Conservation (phyloP, 23 tunicate species). For the Ascidia mentula region DNA sequence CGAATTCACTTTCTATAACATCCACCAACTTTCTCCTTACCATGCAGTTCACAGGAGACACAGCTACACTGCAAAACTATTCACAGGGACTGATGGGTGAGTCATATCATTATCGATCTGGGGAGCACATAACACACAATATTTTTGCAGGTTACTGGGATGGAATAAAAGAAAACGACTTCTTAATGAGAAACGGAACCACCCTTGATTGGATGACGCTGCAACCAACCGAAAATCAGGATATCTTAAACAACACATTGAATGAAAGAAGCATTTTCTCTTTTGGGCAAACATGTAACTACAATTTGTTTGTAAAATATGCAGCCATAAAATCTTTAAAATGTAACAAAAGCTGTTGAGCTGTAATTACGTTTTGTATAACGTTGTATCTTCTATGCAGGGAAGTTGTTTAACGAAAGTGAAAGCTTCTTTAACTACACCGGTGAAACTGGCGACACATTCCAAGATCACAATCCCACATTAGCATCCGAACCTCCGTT, state of each 20-base stretch:
- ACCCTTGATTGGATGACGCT: background rate
- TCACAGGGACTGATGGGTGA: background rate
- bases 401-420: background rate
- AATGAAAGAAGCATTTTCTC: background rate
- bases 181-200: background rate
- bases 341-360: no score
- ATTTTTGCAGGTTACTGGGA: background rate
- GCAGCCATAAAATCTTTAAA: no score
- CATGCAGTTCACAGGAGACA: conserved; percentile 8
- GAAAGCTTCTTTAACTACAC: background rate
- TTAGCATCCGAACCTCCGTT: conserved; percentile 47
- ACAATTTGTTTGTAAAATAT: background rate
- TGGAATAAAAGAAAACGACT: background rate
- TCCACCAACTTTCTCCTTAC: background rate
- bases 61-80: background rate
- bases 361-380: no score
- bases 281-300: conserved; percentile 14
- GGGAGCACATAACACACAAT: background rate
- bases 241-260: background rate
- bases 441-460: background rate
- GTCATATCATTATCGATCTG: background rate
- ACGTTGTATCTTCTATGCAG: background rate
- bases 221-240: background rate
- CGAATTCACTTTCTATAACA: background rate
- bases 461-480: conserved; percentile 50